Percentiles rank a stretch among this genome's conserved stretches.
Evolutionary conservation across 2,888 invertebrate genomes (phyloP).

Genomic region (Teinopalpus imperialis): DNA sequence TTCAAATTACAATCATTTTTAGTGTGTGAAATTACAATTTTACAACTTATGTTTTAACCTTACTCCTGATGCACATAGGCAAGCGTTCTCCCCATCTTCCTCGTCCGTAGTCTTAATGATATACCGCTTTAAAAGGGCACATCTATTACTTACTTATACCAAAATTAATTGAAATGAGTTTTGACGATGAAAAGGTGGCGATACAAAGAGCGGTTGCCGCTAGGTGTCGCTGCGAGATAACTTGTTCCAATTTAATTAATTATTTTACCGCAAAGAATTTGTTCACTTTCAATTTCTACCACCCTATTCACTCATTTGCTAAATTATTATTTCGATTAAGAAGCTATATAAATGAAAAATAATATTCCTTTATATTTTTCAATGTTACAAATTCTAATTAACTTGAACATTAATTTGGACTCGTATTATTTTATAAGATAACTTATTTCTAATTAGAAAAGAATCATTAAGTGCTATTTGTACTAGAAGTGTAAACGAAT

Average conservation of each 20-base stretch:
- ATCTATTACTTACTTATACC: conserved; percentile 79
- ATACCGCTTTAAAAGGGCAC: conserved; percentile 78
- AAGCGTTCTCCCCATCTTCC: conserved; percentile 37
- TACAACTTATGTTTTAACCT: conserved; percentile 2
- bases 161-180: conserved; percentile 82
- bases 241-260: conserved; percentile 78
- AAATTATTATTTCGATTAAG: conserved; percentile 62
- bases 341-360: conserved; percentile 44
- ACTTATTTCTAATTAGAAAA: neutral
- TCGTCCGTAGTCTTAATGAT: conserved; percentile 73
- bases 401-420: neutral
- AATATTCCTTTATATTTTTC: conserved; percentile 5
- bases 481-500: no score
- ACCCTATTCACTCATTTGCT: conserved; percentile 54
- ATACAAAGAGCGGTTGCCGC: conserved; percentile 72
- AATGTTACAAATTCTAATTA: conserved; percentile 13
- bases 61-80: conserved; percentile 24
- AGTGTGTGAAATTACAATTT: no score
- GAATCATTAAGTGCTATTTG: no score
- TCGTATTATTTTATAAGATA: neutral
- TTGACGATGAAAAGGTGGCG: conserved; percentile 78
- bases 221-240: conserved; percentile 79
- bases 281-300: conserved; percentile 66
- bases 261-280: conserved; percentile 73
- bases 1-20: no score